These are phyloP conservation scores for Drosophila pandora DNA, from an alignment of 1,140 invertebrate species.

Conservation along the genomic window DNA sequence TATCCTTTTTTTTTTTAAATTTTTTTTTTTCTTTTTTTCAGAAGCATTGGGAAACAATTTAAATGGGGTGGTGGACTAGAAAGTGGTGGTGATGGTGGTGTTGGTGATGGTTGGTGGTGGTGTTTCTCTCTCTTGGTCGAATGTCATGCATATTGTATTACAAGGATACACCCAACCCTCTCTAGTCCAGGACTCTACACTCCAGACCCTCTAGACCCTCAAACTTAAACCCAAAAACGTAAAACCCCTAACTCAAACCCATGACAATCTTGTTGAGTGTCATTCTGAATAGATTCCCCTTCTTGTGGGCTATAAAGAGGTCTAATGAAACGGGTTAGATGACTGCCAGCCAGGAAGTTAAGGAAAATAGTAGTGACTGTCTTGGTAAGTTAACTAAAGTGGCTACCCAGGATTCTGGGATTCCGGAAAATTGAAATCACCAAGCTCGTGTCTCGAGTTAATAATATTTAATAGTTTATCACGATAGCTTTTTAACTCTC, in stretches of 20 bases:
- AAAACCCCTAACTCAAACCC: constrained; percentile 40
- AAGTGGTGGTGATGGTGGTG: constrained; percentile 1
- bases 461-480: constrained; percentile 7
- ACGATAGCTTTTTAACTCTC: neutral
- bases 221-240: neutral
- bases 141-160: constrained; percentile 59
- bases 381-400: constrained; percentile 5
- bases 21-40: constrained; percentile 16
- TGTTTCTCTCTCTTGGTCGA: constrained; percentile 21
- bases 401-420: neutral
- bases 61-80: constrained; percentile 21
- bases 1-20: constrained; percentile 25
- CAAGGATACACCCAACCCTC: constrained; percentile 6
- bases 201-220: no score
- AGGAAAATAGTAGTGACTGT: neutral
- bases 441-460: neutral
- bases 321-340: constrained; percentile 30
- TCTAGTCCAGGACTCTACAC: no score
- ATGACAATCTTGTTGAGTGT: constrained; percentile 58
- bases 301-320: constrained; percentile 48
- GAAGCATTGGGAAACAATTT: constrained; percentile 28
- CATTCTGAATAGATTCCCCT: constrained; percentile 34
- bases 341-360: neutral
- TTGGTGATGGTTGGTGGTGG: no score
- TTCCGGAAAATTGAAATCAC: constrained; percentile 31